Conservation (phyloP, 2,888 invertebrate species). For the Stenodema calcarata region DNA sequence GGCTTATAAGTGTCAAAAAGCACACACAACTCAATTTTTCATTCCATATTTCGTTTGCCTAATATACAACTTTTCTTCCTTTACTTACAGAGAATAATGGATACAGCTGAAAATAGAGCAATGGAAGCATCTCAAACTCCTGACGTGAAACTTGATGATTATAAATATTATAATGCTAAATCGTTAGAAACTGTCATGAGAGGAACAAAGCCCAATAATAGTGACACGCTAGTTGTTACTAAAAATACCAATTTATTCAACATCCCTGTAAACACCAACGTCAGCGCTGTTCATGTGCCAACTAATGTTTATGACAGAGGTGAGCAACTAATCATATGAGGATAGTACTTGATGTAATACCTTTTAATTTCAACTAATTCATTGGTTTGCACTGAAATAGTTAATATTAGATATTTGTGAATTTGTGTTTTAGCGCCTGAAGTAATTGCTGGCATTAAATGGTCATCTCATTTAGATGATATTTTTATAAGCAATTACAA, state of each 20-base stretch:
- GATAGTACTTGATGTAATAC: not conserved
- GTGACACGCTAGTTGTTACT: conserved; percentile 71
- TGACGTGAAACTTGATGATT: conserved; percentile 59
- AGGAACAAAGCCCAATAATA: conserved; percentile 60
- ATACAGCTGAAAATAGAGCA: conserved; percentile 84
- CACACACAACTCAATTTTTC: no score
- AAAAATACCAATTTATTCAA: conserved; percentile 80
- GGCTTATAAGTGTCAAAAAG: no score
- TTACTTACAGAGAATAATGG: conserved; percentile 76
- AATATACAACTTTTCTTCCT: not conserved
- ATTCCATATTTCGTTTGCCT: no score
- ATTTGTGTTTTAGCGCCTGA: conserved; percentile 69
- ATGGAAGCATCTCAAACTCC: conserved; percentile 63
- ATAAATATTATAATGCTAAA: conserved; percentile 70
- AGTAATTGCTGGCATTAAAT: conserved; percentile 88
- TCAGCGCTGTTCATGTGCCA: conserved; percentile 92
- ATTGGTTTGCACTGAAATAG: not conserved
- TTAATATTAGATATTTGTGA: not conserved
- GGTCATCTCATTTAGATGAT: conserved; percentile 92
- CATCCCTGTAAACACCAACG: conserved; percentile 76
- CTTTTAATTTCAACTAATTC: not conserved
- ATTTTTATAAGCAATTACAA: conserved; percentile 89
- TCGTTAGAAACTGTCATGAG: conserved; percentile 68
- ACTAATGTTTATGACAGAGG: conserved; percentile 93
- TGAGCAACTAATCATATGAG: conserved; percentile 62